Conservation (phyloP, 1,140 invertebrate genomes). For the Megalonaias nervosa region DNA sequence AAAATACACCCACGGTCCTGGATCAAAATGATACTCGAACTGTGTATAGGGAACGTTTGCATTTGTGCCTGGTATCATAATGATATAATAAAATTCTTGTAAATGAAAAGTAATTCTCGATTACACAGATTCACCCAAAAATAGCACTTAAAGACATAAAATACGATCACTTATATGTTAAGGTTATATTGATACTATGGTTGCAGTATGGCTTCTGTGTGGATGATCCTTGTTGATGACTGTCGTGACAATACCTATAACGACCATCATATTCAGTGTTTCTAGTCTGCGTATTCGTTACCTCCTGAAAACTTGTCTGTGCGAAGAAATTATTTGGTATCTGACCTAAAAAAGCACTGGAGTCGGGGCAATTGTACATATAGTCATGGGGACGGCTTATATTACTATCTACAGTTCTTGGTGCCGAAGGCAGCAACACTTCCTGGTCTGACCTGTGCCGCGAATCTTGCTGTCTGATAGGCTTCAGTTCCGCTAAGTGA, state of each 20-base stretch:
- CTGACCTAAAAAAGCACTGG: not conserved
- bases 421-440: conserved; percentile 6
- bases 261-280: not conserved
- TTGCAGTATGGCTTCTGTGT: conserved; percentile 48
- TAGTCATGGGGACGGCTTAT: conserved; percentile 5
- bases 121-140: too few species aligned
- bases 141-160: too few species aligned
- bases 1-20: too few species aligned
- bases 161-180: conserved; percentile 60
- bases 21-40: too few species aligned
- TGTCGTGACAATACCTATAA: not conserved
- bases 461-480: conserved; percentile 4
- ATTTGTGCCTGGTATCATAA: too few species aligned
- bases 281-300: not conserved
- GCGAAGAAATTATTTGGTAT: not conserved
- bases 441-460: conserved; percentile 18
- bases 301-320: not conserved
- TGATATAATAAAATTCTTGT: too few species aligned
- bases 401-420: conserved; percentile 12
- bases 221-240: conserved; percentile 25
- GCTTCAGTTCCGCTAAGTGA: conserved; percentile 17
- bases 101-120: too few species aligned
- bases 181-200: conserved; percentile 66
- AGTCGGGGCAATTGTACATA: not conserved
- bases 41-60: too few species aligned